Percentiles rank a stretch among this genome's conserved stretches.
Conservation (phyloP, 2,113 vertebrate species). For the Octodon degus region DNA sequence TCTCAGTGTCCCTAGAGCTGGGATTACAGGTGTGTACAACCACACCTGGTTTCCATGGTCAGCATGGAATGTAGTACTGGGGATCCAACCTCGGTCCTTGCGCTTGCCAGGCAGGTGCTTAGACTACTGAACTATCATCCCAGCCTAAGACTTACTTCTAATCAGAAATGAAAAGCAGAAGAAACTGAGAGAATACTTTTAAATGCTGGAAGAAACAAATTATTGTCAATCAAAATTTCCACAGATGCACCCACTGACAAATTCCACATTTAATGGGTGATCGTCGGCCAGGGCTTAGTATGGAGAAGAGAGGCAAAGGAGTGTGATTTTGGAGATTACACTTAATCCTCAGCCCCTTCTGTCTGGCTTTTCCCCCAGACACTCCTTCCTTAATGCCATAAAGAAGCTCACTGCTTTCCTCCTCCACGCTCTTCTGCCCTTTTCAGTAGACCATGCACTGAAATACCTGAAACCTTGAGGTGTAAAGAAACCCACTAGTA, state of each 20-base stretch:
- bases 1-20: no score
- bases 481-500: not conserved
- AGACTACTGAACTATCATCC: no score
- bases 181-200: not conserved
- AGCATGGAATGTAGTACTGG: no score
- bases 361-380: not conserved
- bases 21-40: no score
- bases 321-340: not conserved
- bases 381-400: not conserved
- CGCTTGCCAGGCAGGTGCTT: no score
- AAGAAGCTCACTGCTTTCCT: not conserved
- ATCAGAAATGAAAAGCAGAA: not conserved
- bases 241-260: not conserved
- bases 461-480: not conserved
- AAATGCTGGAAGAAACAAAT: not conserved
- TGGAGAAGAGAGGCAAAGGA: not conserved
- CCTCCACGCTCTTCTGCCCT: not conserved
- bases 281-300: not conserved
- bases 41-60: no score
- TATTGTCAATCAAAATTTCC: not conserved
- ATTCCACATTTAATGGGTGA: not conserved
- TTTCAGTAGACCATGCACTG: not conserved
- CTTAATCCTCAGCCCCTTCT: not conserved
- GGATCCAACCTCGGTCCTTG: no score
- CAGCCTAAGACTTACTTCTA: not conserved